Base-by-base conservation (phyloP, 1,140 invertebrate genomes). In the Harlomillsia oculata region DNA sequence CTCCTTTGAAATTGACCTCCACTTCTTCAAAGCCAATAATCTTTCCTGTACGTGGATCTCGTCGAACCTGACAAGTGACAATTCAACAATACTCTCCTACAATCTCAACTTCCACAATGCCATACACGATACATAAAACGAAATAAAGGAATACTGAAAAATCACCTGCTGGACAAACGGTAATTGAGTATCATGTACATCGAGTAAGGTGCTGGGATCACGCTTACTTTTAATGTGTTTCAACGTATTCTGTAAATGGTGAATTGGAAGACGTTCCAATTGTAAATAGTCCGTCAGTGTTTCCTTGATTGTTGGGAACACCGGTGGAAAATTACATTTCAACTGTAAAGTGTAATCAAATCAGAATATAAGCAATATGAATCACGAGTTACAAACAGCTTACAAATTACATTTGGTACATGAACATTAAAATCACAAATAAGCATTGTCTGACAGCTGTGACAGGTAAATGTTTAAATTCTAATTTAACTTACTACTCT, bases 11-110 rank as follows among this genome's bases (percentile, higher is more conserved):
- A 59, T 76, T 69, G 6, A 81, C 63, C 32, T 72, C 66, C 5
- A 85, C 77, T 73, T 90, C 87, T 57, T 76, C 72, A 71, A 85
- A 82, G 16, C 80, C 77, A 1, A 79, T 68, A 25, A 88, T 75
- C 64, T 79, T 70, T 2, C 87, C 86, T 18, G 81, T 86, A 21
- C 80, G 74, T 5, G 78, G 77, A 72, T 90, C 80, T 53, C 86
- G 72, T 63, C 81, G 76, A 41, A 82, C 82, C 72, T 73, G 62
- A 20, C 74, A 61, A n/a, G 25, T n/a, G n/a, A n/a, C n/a, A 34
- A 13, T 3, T 14, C 13, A 37, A 32, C 14, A 26, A 45, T 25
- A 21, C 2, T 20, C 34, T 9, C 20, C 20, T 11, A 5, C 23
- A 20, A 16, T 30, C 2, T 44, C n/a, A 14, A 16, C 3, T 41